A percentile compares a stretch with the other conserved stretches of the same genome.
Evolutionary conservation across 1,140 invertebrate species (phyloP).

Genomic region (Artemia franciscana): DNA sequence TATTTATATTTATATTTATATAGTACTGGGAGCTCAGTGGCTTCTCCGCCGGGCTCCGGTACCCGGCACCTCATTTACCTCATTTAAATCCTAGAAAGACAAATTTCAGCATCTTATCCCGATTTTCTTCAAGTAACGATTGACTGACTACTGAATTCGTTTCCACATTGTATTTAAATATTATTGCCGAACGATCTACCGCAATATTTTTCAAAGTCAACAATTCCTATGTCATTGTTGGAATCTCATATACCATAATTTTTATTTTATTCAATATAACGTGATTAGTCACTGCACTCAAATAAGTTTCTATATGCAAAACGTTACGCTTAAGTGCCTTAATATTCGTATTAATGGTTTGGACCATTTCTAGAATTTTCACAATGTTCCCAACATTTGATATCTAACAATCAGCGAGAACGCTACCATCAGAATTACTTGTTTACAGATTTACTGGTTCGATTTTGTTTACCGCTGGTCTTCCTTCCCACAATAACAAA

Average conservation of each 20-base stretch:
- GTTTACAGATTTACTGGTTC: too few relatives aligned
- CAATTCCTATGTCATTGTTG: not conserved
- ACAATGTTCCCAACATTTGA: too few relatives aligned
- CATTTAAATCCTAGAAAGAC: not conserved
- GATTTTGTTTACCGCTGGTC: too few relatives aligned
- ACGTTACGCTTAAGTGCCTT: not conserved
- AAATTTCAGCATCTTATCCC: not conserved
- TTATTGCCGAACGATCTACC: not conserved
- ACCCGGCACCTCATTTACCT: too few relatives aligned
- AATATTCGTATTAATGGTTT: not conserved
- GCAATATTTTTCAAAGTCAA: not conserved
- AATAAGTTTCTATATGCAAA: not conserved
- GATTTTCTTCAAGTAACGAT: not conserved
- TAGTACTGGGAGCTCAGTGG: too few relatives aligned
- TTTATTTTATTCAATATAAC: not conserved
- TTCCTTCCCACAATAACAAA: too few relatives aligned
- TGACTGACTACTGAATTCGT: not conserved
- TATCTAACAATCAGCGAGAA: too few relatives aligned
- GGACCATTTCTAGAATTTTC: not conserved
- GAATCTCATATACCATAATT: not conserved
- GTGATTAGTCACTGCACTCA: not conserved
- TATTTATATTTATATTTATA: too few relatives aligned
- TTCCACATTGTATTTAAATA: not conserved
- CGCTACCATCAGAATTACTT: too few relatives aligned
- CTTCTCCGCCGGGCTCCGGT: too few relatives aligned